Evolutionary conservation across 2,113 vertebrate genomes (phyloP).

Genomic region (Haemorhous mexicanus): DNA sequence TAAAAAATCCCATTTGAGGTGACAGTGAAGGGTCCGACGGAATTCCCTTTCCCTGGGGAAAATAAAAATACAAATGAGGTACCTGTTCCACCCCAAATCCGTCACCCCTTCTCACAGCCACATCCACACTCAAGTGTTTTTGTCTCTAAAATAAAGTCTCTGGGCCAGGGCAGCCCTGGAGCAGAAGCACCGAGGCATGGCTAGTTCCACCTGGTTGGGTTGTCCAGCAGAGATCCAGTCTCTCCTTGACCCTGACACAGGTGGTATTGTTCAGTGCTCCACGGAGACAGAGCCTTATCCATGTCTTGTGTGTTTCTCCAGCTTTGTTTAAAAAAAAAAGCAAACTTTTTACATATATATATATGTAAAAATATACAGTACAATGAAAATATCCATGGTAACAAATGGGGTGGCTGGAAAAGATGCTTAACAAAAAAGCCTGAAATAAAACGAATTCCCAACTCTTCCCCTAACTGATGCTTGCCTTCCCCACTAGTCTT

Average conservation of each 20-base stretch:
- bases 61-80: slow-evolving; percentile 51
- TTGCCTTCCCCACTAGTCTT: slow-evolving; percentile 70
- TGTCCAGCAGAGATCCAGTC: not conserved
- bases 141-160: not conserved
- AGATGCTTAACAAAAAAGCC: slow-evolving; percentile 60
- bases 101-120: slow-evolving; percentile 27
- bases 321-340: not conserved
- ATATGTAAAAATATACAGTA: not conserved
- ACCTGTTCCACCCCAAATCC: slow-evolving; percentile 32
- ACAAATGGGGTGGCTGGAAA: slow-evolving; percentile 67
- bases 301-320: slow-evolving; percentile 40
- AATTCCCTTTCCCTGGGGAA: slow-evolving; percentile 29
- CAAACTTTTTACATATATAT: too few relatives aligned
- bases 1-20: slow-evolving; percentile 12
- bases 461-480: slow-evolving; percentile 1
- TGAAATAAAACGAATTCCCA: slow-evolving; percentile 53
- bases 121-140: not conserved
- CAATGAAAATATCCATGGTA: slow-evolving; percentile 58
- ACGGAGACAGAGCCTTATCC: not conserved
- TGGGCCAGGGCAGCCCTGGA: not conserved
- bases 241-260: not conserved
- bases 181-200: not conserved
- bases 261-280: slow-evolving; percentile 62
- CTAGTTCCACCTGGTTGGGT: not conserved
- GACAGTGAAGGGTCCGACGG: not conserved